Conservation (phyloP, 2,113 vertebrate genomes). For the Aplodontia rufa region DNA sequence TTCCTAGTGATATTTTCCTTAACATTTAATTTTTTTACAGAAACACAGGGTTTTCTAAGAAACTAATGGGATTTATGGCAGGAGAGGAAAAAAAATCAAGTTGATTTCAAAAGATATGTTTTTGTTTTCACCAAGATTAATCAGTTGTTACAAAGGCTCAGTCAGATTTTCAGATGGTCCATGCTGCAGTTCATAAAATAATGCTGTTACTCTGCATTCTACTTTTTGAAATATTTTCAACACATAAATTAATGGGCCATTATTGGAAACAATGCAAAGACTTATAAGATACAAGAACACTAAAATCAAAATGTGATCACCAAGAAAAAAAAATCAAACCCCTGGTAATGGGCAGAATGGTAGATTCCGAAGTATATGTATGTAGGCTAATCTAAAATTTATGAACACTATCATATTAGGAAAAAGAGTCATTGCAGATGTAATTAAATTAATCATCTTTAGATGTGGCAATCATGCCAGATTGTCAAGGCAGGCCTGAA, state of each 20-base stretch:
- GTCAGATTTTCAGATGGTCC: not conserved
- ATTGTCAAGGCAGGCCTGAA: not conserved
- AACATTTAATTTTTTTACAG: conserved; percentile 74
- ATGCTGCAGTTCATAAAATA: conserved; percentile 12
- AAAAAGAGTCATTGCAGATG: not conserved
- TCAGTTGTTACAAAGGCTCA: not conserved
- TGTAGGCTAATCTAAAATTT: not conserved
- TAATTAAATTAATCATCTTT: not conserved
- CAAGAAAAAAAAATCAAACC: conserved; percentile 14
- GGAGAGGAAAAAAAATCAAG: conserved; percentile 39
- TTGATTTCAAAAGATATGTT: conserved; percentile 4
- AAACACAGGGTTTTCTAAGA: conserved; percentile 67
- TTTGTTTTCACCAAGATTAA: conserved; percentile 55
- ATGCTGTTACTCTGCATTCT: not conserved
- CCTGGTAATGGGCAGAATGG: not conserved
- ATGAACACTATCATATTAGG: not conserved
- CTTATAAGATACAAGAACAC: not conserved
- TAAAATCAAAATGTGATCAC: not conserved
- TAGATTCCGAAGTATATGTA: not conserved
- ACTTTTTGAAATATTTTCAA: not conserved
- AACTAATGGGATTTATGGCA: conserved; percentile 49
- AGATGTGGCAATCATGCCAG: not conserved
- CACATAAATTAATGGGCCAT: not conserved
- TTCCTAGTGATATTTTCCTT: conserved; percentile 46
- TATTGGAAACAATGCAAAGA: conserved; percentile 24